Evolutionary conservation across 2,113 vertebrate genomes (phyloP).

Genomic region (human (Homo sapiens)): GRCh38 chr3:55519001-55519500

Average conservation of each 20-base stretch:
- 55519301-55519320: not conserved
- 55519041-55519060: not conserved
- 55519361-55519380: not conserved
- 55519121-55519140: conserved; percentile 43
- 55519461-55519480: conserved; percentile 31
- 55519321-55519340: not conserved
- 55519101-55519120: conserved; percentile 46
- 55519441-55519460: conserved; percentile 45
- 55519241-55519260: not conserved
- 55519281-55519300: not conserved
- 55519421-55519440: not conserved
- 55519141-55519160: not conserved
- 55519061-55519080: conserved; percentile 62
- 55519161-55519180: not conserved
- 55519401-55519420: not conserved
- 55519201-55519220: not conserved
- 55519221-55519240: not conserved
- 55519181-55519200: conserved; percentile 48
- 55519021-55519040: conserved; percentile 27
- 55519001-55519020: not conserved
- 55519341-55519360: not conserved
- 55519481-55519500: conserved; percentile 62
- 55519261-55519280: conserved; percentile 39
- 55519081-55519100: conserved; percentile 53
- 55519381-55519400: not conserved